Evolutionary conservation across 2,113 vertebrate species (phyloP), one percentile per base, ranked within the genome.

Genomic region (Nycticebus coucang): DNA sequence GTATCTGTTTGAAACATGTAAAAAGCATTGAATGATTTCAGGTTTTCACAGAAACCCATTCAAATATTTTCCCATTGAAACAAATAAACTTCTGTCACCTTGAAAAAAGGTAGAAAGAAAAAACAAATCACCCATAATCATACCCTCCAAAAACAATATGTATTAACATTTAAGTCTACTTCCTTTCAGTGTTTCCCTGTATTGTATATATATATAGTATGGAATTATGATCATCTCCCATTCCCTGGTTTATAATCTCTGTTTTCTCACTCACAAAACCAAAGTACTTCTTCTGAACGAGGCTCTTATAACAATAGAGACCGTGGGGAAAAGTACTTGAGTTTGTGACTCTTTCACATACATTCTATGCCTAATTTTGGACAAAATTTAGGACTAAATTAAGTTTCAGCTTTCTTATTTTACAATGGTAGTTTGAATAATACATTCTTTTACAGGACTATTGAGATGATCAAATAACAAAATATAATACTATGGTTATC

Each of bases 11-110:
- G 41, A 33, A 83, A 72, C n/a, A 69, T 22, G 13, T 68, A 66
- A 19, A 62, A 92, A 37, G 84, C 21, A 75, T 37, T 79, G 18
- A 4, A 22, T 26, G 78, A 50, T 75, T 86, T 79, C 12, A 74
- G 17, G 14, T 50, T 53, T 95, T 72, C 22, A 53, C 7, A 41
- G 33, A 90, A 92, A 59, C 5, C 0, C 53, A 80, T 71, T 94
- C n/a, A 94, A 83, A 68, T 87, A 10, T 59, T 77, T 92, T 72
- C 19, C 45, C 28, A 57, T 5, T 81, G 45, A 84, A 91, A 74
- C 33, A 80, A 35, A 79, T 17, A 71, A 45, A 79, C 8, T 10
- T 50, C 9, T 50, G 45, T 50, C 45, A 24, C 0, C 8, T 55
- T 91, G 82, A 88, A 12, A 60, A 41, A 84, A 79, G 0, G 19